These are phyloP conservation scores for Melipona bicolor DNA, from an alignment of 2,888 invertebrate genomes.

Conservation along the genomic window DNA sequence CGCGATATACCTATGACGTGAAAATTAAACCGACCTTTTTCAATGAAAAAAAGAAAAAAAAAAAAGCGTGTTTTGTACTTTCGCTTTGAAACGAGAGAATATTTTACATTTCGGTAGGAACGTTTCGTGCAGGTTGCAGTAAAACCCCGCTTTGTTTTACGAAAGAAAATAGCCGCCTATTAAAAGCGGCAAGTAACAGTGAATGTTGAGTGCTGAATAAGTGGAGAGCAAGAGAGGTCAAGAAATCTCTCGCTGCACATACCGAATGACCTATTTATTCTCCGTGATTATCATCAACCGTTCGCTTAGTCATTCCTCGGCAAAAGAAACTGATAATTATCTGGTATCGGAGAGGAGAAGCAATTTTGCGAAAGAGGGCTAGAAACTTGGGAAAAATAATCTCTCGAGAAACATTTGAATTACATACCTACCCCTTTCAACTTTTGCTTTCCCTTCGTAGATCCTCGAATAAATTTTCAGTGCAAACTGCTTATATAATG, in stretches of 20 bases:
- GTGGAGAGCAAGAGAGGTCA: conserved; percentile 40
- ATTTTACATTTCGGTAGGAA: background rate
- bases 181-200: conserved; percentile 12
- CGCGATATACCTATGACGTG: background rate
- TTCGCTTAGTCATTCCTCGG: conserved; percentile 32
- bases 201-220: conserved; percentile 39
- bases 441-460: background rate
- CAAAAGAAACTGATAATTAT: conserved; percentile 49
- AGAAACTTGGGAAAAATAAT: conserved; percentile 21
- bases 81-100: background rate
- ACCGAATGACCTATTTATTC: conserved; percentile 67
- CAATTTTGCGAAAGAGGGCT: background rate
- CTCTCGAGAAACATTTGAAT: conserved; percentile 20
- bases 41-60: background rate
- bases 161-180: conserved; percentile 12
- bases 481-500: no score
- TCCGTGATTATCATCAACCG: conserved; percentile 46
- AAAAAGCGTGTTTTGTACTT: background rate
- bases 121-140: conserved; percentile 2
- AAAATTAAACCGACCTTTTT: background rate
- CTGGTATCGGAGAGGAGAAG: conserved; percentile 4
- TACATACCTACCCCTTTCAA: no score
- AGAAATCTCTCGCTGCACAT: conserved; percentile 50
- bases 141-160: conserved; percentile 10
- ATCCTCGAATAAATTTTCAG: background rate